phyloP scores from a whole-genome alignment of 2,113 vertebrate species.

The Cromileptes altivelis region DNA sequence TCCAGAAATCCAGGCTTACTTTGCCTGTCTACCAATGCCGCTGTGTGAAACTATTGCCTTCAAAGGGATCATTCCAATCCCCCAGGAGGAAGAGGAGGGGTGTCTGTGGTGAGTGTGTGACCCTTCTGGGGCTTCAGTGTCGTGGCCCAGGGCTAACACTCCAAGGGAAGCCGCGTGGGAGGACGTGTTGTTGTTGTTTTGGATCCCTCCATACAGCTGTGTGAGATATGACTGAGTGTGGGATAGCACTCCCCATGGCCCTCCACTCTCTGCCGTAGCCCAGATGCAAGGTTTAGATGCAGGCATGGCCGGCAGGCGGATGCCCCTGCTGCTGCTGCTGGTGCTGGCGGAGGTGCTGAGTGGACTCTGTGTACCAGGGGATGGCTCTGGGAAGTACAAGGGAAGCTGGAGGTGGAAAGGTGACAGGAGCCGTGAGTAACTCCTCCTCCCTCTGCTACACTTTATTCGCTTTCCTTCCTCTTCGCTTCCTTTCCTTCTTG shows the following conservation, averaged over 20 bases:
- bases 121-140: conserved; percentile 42
- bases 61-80: conserved; percentile 48
- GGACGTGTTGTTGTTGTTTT: conserved; percentile 63
- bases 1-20: conserved; percentile 55
- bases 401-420: conserved; percentile 94
- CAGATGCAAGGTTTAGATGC: conserved; percentile 68
- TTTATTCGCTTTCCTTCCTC: background rate
- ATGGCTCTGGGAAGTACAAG: conserved; percentile 85
- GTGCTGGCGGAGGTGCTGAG: conserved; percentile 82
- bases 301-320: conserved; percentile 83
- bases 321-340: conserved; percentile 84
- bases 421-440: conserved; percentile 95
- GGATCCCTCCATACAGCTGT: conserved; percentile 59
- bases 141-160: conserved; percentile 55
- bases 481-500: background rate
- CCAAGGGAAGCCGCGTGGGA: conserved; percentile 29
- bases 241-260: conserved; percentile 47
- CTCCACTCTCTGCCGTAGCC: conserved; percentile 48
- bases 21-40: conserved; percentile 63
- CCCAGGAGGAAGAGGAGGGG: conserved; percentile 23
- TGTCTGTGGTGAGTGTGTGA: conserved; percentile 49
- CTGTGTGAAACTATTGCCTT: conserved; percentile 23
- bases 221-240: conserved; percentile 55
- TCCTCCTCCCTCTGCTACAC: conserved; percentile 29
- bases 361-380: conserved; percentile 81